Conservation (phyloP, 2,797 vertebrate genomes). For the Anguilla megastoma region DNA sequence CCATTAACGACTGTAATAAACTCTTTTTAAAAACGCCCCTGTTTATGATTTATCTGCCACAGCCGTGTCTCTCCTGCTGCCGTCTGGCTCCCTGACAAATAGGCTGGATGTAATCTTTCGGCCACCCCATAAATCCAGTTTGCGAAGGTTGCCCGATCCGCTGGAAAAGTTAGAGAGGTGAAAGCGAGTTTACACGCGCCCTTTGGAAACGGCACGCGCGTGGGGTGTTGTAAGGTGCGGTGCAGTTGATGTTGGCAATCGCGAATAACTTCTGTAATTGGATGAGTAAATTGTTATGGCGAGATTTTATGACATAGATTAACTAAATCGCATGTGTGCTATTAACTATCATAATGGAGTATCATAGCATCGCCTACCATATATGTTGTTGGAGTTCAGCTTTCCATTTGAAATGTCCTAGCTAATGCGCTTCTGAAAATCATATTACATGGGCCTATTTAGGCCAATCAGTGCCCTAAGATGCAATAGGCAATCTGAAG, state of each 20-base stretch:
- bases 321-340: background rate
- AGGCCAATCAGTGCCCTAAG: background rate
- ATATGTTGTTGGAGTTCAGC: background rate
- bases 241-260: background rate
- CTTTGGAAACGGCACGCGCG: slow-evolving; percentile 5
- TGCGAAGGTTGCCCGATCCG: slow-evolving; percentile 67
- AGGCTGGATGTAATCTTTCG: slow-evolving; percentile 71
- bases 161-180: slow-evolving; percentile 72
- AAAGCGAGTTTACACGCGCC: slow-evolving; percentile 46
- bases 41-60: slow-evolving; percentile 79
- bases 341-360: background rate
- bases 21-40: slow-evolving; percentile 67
- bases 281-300: background rate
- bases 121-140: slow-evolving; percentile 72
- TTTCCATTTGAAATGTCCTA: background rate
- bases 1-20: slow-evolving; percentile 82
- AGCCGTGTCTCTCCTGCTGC: slow-evolving; percentile 60
- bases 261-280: background rate
- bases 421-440: background rate
- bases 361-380: background rate
- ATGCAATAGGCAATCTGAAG: background rate
- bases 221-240: background rate
- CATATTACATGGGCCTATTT: background rate
- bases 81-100: slow-evolving; percentile 79
- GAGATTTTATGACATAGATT: background rate